A percentile compares a stretch with the other conserved stretches of the same genome.
Conservation (phyloP, 2,113 vertebrate species). For the Illadopsis cleaveri region DNA sequence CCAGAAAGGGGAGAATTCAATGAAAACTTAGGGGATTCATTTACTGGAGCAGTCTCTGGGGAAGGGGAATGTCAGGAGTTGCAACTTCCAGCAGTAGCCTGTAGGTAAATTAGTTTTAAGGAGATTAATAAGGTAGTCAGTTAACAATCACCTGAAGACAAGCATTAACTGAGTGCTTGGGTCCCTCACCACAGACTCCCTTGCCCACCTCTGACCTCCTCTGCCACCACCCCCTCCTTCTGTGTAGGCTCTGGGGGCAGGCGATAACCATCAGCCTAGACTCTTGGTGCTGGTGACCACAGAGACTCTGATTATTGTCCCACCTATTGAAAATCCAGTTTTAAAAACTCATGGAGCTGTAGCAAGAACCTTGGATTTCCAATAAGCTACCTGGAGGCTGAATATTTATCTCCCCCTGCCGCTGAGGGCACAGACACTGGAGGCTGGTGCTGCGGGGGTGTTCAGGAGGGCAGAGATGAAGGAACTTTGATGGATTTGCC, state of each 20-base stretch:
- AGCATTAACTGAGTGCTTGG: not conserved
- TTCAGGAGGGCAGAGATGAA: not conserved
- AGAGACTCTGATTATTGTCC: not conserved
- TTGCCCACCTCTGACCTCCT: not conserved
- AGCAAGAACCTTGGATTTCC: not conserved
- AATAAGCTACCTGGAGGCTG: not conserved
- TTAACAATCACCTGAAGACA: not conserved
- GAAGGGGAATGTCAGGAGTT: not conserved
- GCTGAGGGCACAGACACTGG: not conserved
- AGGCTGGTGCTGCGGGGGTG: accelerated
- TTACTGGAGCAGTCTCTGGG: not conserved
- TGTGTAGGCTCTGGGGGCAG: not conserved
- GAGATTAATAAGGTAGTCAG: not conserved
- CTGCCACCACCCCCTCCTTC: not conserved
- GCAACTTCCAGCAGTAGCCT: not conserved
- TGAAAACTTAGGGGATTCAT: not conserved
- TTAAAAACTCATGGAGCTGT: not conserved
- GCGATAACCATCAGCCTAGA: not conserved
- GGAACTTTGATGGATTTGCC: not conserved
- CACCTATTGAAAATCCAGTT: not conserved
- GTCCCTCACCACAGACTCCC: not conserved
- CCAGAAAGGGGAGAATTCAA: not conserved
- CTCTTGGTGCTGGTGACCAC: not conserved
- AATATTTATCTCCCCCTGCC: not conserved
- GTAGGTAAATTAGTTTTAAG: not conserved